Evolutionary conservation across 2,888 invertebrate species (phyloP), one percentile per base, ranked within the genome.

Genomic region (Amaurobius ferox): DNA sequence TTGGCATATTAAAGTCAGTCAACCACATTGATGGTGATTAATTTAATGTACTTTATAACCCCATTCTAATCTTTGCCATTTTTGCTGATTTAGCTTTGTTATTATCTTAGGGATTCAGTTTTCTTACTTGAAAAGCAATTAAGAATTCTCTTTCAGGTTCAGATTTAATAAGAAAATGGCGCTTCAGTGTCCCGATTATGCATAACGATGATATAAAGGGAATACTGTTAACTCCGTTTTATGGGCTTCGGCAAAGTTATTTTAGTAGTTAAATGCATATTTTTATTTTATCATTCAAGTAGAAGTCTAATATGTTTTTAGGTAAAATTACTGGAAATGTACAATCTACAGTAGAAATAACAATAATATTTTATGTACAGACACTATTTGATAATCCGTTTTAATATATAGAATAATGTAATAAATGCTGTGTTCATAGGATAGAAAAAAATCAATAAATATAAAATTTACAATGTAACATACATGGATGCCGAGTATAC

Each of bases 71-170:
- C 30, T 19, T 19, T 48, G 19, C n/a, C 13, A 39, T 68, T 62
- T 79, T 55, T 23, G 55, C 23, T 11, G 19, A 11, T n/a, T 3
- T 11, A 16, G 11, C 55, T 77, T 83, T 77, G 77, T 83, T 83
- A 83, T 83, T 67, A 83, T 29, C 71, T 48, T 28, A 70, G 83
- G 83, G 77, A 83, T 77, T 72, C 39, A 29, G 35, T 32, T 64
- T 39, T 72, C 67, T 66, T 77, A 77, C 77, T 83, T 72, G n/a
- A 30, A 71, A 77, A 72, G 83, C 77, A 83, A 83, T 83, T 83
- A 83, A 71, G 66, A 48, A 7, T 23, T 35, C 32, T 66, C 35
- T 55, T 30, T 55, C 28, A 62, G 74, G 44, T 32, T 71, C 39
- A 7, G 32, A n/a, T 83, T 77, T 83, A 83, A 83, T 83, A 83